A percentile compares a stretch with the other conserved stretches of the same genome.
Conservation (phyloP, 1,140 invertebrate species). For the Tetragonula clypearis region DNA sequence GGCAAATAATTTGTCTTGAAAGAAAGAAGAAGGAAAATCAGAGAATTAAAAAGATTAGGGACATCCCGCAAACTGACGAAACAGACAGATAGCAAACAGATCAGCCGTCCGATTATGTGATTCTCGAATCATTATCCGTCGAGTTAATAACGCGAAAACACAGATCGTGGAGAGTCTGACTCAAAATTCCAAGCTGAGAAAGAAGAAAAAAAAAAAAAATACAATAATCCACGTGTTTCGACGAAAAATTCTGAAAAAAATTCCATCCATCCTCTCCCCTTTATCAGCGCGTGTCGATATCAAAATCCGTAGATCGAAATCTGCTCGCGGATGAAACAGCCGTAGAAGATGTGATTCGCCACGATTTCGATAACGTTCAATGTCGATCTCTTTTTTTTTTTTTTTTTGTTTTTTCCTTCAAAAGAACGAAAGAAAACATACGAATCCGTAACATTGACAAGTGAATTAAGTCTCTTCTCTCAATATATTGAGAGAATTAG, state of each 20-base stretch:
- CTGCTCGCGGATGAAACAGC: neutral
- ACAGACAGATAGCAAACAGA: neutral
- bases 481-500: no score
- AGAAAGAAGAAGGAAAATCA: neutral
- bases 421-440: no score
- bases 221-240: neutral
- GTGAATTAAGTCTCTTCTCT: no score
- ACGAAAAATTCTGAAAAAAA: constrained; percentile 4
- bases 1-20: no score
- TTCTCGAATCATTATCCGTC: neutral
- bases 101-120: neutral
- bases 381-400: neutral
- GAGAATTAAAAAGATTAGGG: neutral
- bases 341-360: neutral
- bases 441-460: no score
- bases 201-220: no score
- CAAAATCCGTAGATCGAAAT: constrained; percentile 16
- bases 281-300: constrained; percentile 1
- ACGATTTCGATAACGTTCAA: neutral
- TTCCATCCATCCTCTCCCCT: neutral
- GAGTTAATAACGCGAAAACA: neutral
- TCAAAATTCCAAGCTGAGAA: neutral
- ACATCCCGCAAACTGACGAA: neutral
- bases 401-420: no score
- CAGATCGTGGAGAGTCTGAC: neutral